Percentiles rank a stretch among this genome's conserved stretches.
These are phyloP conservation scores for Phainopepla nitens DNA, from an alignment of 2,113 vertebrate species.

Conservation along the genomic window DNA sequence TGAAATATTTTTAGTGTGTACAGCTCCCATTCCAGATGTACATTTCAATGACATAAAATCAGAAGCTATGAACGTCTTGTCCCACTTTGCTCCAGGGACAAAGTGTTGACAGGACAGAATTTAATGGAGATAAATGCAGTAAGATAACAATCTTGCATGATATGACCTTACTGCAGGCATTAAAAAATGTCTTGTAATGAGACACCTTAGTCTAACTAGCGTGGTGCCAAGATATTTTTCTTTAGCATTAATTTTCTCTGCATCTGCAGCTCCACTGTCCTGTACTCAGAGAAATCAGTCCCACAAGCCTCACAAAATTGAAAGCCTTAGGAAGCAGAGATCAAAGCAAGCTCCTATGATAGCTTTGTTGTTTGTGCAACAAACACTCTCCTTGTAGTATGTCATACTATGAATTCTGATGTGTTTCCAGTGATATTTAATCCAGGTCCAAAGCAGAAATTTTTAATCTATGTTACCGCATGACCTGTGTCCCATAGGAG, in stretches of 20 bases:
- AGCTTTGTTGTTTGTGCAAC: not conserved
- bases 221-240: not conserved
- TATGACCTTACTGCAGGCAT: not conserved
- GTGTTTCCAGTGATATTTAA: not conserved
- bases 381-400: not conserved
- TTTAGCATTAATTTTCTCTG: not conserved
- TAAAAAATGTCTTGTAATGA: not conserved
- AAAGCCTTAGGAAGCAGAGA: not conserved
- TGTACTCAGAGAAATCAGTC: not conserved
- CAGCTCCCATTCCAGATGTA: not conserved
- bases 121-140: not conserved
- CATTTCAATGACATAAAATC: not conserved
- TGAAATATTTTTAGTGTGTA: not conserved
- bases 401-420: not conserved
- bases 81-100: not conserved
- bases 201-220: not conserved
- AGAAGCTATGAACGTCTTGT: not conserved
- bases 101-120: not conserved
- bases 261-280: not conserved
- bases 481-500: not conserved
- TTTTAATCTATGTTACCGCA: not conserved
- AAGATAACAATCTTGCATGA: fast-evolving
- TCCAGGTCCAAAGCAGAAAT: not conserved
- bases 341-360: not conserved
- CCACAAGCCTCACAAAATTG: not conserved